These are phyloP conservation scores for Huso huso DNA, from an alignment of 2,797 vertebrate genomes.

Conservation along the genomic window DNA sequence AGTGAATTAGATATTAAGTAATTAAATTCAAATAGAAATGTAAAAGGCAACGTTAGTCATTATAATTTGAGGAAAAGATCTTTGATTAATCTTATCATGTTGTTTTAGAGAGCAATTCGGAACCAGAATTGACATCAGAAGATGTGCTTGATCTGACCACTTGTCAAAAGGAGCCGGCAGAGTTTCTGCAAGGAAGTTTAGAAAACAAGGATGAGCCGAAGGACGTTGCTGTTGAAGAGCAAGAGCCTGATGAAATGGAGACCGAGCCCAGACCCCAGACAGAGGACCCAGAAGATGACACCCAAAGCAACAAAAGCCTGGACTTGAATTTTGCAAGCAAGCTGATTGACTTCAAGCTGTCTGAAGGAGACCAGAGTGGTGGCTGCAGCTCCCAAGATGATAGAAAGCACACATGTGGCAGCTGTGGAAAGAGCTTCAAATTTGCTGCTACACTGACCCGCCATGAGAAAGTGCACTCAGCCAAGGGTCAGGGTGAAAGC, in stretches of 20 bases:
- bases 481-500: slow-evolving; percentile 45
- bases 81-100: background rate
- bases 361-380: slow-evolving; percentile 47
- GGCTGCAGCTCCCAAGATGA: slow-evolving; percentile 47
- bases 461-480: slow-evolving; percentile 77
- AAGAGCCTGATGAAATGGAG: slow-evolving; percentile 24
- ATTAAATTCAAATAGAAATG: background rate
- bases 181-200: slow-evolving; percentile 19
- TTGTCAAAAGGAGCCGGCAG: slow-evolving; percentile 39
- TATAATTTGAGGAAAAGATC: background rate
- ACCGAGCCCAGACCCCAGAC: background rate
- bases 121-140: slow-evolving; percentile 51
- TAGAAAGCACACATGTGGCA: slow-evolving; percentile 70
- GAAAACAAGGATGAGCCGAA: slow-evolving; percentile 23
- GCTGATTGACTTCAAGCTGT: slow-evolving; percentile 84
- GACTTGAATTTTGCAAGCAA: slow-evolving; percentile 90
- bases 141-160: slow-evolving; percentile 67
- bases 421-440: slow-evolving; percentile 87
- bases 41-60: background rate
- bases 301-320: slow-evolving; percentile 86
- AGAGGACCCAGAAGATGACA: slow-evolving; percentile 67
- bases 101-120: slow-evolving; percentile 73
- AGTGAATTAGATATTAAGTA: background rate
- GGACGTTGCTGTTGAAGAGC: background rate
- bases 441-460: slow-evolving; percentile 81